Evolutionary conservation across 2,797 vertebrate genomes (phyloP).

Genomic region (Rhadinocentrus ornatus): DNA sequence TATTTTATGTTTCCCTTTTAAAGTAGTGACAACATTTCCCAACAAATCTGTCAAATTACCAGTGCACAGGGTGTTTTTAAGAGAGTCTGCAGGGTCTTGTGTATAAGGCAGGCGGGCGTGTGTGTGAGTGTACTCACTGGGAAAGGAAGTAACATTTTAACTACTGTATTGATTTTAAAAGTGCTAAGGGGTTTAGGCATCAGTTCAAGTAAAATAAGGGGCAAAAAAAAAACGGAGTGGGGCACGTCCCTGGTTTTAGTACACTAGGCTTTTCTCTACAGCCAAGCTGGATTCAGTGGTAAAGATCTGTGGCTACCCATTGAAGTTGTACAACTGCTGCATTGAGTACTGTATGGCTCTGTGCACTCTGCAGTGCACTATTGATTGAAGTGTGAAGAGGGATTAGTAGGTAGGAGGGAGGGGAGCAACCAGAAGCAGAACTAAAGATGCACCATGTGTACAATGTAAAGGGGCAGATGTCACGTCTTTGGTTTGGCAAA

Average conservation of each 20-base stretch:
- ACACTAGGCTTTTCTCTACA: constrained; percentile 52
- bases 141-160: constrained; percentile 81
- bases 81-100: constrained; percentile 63
- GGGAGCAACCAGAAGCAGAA: constrained; percentile 49
- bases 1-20: constrained; percentile 64
- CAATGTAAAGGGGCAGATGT: constrained; percentile 67
- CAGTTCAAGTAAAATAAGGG: constrained; percentile 72
- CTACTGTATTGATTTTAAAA: constrained; percentile 80
- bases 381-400: constrained; percentile 81
- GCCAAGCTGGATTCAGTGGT: constrained; percentile 69
- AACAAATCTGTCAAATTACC: constrained; percentile 77
- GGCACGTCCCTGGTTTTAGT: constrained; percentile 68
- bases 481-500: constrained; percentile 45
- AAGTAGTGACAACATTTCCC: constrained; percentile 57
- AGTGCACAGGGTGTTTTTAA: constrained; percentile 69
- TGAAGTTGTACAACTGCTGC: constrained; percentile 75
- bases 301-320: constrained; percentile 76
- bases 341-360: constrained; percentile 74
- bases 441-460: constrained; percentile 62
- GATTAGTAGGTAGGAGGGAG: constrained; percentile 69
- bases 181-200: constrained; percentile 75
- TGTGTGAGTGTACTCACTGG: constrained; percentile 50
- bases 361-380: constrained; percentile 76
- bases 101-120: constrained; percentile 31
- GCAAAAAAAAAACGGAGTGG: constrained; percentile 64